Evolutionary conservation across 2,888 invertebrate genomes (phyloP).

Genomic region (Heliconius charithonia): DNA sequence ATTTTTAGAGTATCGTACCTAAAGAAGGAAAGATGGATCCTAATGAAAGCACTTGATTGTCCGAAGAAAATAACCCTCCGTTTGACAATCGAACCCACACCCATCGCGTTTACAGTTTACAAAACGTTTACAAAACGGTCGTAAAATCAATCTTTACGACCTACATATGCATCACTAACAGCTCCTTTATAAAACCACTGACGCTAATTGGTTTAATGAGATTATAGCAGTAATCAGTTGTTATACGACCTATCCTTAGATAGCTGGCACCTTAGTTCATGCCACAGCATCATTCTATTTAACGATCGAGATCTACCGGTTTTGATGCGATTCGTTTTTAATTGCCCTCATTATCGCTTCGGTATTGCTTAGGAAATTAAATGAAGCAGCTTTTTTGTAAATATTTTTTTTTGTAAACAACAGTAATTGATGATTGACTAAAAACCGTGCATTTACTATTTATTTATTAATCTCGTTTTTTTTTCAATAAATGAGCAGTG

Average conservation of each 20-base stretch:
- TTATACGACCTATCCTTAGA: constrained; percentile 62
- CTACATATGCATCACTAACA: constrained; percentile 60
- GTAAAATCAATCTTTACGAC: constrained; percentile 78
- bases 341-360: constrained; percentile 32
- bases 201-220: constrained; percentile 80
- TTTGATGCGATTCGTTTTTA: constrained; percentile 43
- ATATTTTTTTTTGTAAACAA: neutral
- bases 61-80: no score
- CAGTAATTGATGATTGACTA: neutral
- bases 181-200: constrained; percentile 69
- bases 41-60: no score
- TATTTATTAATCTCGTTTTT: no score
- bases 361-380: constrained; percentile 15
- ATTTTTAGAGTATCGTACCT: no score
- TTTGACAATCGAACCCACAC: neutral
- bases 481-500: no score
- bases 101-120: no score
- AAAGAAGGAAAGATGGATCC: no score
- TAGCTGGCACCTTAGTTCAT: constrained; percentile 58
- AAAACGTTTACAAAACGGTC: constrained; percentile 60
- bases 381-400: constrained; percentile 22
- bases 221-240: constrained; percentile 71
- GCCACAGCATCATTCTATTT: constrained; percentile 48
- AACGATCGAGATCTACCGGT: constrained; percentile 49
- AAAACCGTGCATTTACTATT: neutral